phyloP scores from a whole-genome alignment of 2,797 vertebrate genomes.

The Myotis myotis region DNA sequence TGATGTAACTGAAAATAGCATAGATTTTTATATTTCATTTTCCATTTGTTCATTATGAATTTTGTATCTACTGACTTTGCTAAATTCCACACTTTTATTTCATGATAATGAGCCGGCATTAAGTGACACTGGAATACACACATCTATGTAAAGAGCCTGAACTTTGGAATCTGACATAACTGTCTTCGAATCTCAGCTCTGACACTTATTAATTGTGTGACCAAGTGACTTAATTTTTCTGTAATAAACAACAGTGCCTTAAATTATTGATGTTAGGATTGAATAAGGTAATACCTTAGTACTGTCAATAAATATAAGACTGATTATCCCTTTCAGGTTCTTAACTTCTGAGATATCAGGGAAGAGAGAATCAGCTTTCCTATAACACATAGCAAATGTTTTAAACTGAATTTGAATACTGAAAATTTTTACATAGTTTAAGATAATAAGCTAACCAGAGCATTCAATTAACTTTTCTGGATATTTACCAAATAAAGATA shows the following conservation, averaged over 20 bases:
- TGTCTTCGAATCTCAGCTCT: slow-evolving; percentile 15
- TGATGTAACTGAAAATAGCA: slow-evolving; percentile 21
- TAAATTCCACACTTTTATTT: slow-evolving; percentile 14
- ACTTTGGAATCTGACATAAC: neutral
- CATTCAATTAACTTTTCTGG: slow-evolving; percentile 17
- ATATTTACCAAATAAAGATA: neutral
- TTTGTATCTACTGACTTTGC: neutral
- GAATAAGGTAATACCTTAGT: slow-evolving; percentile 1
- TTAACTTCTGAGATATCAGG: slow-evolving; percentile 14
- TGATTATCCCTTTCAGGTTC: neutral
- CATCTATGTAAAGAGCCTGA: neutral
- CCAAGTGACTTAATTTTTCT: neutral
- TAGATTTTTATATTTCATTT: slow-evolving; percentile 32
- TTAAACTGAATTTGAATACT: neutral
- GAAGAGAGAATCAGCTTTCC: neutral
- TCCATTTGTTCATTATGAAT: slow-evolving; percentile 22
- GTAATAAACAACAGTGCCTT: neutral
- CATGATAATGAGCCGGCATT: neutral
- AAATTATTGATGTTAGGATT: neutral
- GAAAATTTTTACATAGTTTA: neutral
- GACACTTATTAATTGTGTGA: neutral
- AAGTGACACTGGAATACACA: neutral
- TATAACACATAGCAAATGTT: neutral
- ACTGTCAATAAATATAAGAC: neutral
- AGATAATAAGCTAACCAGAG: neutral